Evolutionary conservation across 2,797 vertebrate species (phyloP), one percentile per base, ranked within the genome.

Genomic region (Thunnus albacares): DNA sequence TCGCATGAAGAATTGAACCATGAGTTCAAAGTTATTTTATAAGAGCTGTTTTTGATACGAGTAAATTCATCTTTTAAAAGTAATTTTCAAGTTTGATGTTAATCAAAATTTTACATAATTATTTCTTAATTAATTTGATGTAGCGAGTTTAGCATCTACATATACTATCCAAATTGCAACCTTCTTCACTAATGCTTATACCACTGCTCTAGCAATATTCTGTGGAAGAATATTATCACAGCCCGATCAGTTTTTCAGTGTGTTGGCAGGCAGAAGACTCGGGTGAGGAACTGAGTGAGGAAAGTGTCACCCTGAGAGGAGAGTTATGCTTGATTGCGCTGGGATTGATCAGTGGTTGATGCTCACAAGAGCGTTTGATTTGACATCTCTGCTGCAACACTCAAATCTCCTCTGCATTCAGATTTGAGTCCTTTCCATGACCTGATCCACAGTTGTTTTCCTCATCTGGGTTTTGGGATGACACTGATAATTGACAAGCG

Each of bases 301-400:
- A 85, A 89, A 91, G 90, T 92, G 90, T 92, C 91, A 92, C 92
- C 92, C 91, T 90, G 92, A 92, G 83, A 91, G 79, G 90, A 87
- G 82, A 30, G 92, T 82, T 81, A 83, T 57, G 91, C 90, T 90
- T 93, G 92, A 93, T 93, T 93, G 90, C 88, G 20, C 76, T 51
- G 83, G 86, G 89, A 93, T 91, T 92, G 90, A 93, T 93, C 92
- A 90, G 84, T 72, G 87, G 89, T 87, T 86, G 88, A 90, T 90
- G 90, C 90, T 93, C 90, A 92, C 82, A 90, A 90, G 89, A 88
- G 90, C 83, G 64, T 93, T 93, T 93, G 91, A 93, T 94, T 93
- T 92, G 92, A 90, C 89, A 74, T 92, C 87, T 92, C 87, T 84
- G 91, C 89, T 71, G 80, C 87, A 87, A 88, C 89, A 89, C 84